Evolutionary conservation across 2,888 invertebrate species (phyloP), one percentile per base, ranked within the genome.

Genomic region (Ptilodon capucinus): DNA sequence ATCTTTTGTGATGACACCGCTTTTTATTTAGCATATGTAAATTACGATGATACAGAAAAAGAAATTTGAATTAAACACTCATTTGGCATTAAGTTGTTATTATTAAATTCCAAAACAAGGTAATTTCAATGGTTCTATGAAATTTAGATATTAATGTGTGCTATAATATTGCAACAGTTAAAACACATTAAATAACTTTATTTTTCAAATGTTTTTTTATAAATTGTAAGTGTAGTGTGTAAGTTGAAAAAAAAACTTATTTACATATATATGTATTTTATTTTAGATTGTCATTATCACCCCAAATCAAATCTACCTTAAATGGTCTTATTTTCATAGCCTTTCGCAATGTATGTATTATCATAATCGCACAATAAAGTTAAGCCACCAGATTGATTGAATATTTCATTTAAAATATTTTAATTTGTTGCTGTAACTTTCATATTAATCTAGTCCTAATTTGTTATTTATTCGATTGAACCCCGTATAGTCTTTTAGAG

Each of bases 1-100:
- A 87, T 90, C 85, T 90, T 91, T 90, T 91, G 91, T 91, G 90
- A 91, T 90, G 90, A 90, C 90, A 91, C 91, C 90, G 89, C 91
- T 88, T 90, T 90, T 90, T 90, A 91, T 90, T 91, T 86, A 88
- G 84, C 86, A 81, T 89, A 90, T 90, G 89, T 90, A 90, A 90
- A 90, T 89, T 89, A 86, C 84, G 78, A 78, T 80, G 84, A 86
- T 89, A 87, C 84, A 86, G 84, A 88, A 82, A 84, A 86, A 86
- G 82, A 85, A 82, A 84, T 87, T 87, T 86, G 86, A 88, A 88
- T 89, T 89, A 88, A 82, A 83, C 80, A 86, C 81, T 80, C 76
- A 84, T 83, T 81, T 75, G 75, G 79, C 79, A 76, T 80, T 84
- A 82, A 79, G 77, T 19, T 25, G 40, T 6, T 82, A 72, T 82